Evolutionary conservation across 2,888 invertebrate species (phyloP).

Genomic region (Mamestra brassicae): DNA sequence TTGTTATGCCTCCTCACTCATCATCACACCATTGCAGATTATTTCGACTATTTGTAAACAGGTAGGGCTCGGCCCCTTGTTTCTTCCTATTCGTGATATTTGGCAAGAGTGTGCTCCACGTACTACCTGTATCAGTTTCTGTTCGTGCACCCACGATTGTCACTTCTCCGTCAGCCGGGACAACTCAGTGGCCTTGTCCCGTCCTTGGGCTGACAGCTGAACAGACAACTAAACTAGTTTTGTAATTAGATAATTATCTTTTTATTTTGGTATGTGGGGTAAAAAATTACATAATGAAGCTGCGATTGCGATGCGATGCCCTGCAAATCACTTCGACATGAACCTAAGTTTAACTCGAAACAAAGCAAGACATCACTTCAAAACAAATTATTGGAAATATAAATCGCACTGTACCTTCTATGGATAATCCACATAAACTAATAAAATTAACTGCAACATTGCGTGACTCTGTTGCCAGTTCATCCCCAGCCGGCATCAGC

Average conservation of each 20-base stretch:
- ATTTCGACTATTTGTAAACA: slow-evolving; percentile 62
- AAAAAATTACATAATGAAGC: not conserved
- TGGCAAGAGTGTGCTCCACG: slow-evolving; percentile 44
- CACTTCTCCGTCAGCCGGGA: slow-evolving; percentile 8
- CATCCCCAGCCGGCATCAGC: slow-evolving; percentile 40
- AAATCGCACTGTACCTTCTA: not conserved
- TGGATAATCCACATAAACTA: not conserved
- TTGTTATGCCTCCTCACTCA: slow-evolving; percentile 60
- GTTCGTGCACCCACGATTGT: slow-evolving; percentile 25
- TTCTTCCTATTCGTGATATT: slow-evolving; percentile 50
- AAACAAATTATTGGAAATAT: slow-evolving; percentile 4
- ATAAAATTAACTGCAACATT: slow-evolving; percentile 20
- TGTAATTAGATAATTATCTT: slow-evolving; percentile 9
- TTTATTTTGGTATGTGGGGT: not conserved
- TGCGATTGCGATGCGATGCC: not conserved
- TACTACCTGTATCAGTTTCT: slow-evolving; percentile 10
- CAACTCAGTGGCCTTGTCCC: slow-evolving; percentile 17
- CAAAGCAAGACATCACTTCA: not conserved
- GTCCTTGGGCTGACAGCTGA: slow-evolving; percentile 33
- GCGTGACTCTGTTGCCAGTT: slow-evolving; percentile 22
- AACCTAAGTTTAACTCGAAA: not conserved
- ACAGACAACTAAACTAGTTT: slow-evolving; percentile 41
- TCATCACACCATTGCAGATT: slow-evolving; percentile 50
- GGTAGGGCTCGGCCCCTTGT: slow-evolving; percentile 34
- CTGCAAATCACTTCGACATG: not conserved